Evolutionary conservation across 2,888 invertebrate species (phyloP).

Genomic region (Aporophyla nigra): DNA sequence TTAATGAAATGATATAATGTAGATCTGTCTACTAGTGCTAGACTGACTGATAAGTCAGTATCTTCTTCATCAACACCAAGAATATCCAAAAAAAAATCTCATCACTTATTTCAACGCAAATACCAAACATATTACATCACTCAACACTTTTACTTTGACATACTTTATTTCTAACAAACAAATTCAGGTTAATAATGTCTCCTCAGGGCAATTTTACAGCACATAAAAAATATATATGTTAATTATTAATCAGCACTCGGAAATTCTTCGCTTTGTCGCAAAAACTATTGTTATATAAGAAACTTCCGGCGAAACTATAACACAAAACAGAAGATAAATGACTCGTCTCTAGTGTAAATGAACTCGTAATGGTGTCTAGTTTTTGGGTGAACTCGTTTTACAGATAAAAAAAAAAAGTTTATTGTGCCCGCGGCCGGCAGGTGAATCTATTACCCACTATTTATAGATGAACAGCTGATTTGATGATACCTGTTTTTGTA

Average conservation of each 20-base stretch:
- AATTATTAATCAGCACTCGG: conserved; percentile 28
- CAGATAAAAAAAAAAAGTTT: conserved; percentile 39
- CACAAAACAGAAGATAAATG: conserved; percentile 45
- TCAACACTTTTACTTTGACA: neutral
- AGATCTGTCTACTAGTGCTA: neutral
- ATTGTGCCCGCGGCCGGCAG: neutral
- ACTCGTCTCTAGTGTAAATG: conserved; percentile 51
- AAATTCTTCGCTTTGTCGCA: conserved; percentile 27
- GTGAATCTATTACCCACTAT: conserved; percentile 27
- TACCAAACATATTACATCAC: conserved; percentile 8
- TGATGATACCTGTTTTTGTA: conserved; percentile 33
- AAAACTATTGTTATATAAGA: conserved; percentile 52
- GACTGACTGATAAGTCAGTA: neutral
- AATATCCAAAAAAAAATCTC: too few relatives aligned
- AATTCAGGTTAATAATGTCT: conserved; percentile 38
- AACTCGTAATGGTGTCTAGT: conserved; percentile 63
- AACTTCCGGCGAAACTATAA: conserved; percentile 37
- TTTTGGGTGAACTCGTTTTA: conserved; percentile 53
- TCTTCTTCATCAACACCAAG: too few relatives aligned
- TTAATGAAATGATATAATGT: neutral
- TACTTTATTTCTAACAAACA: conserved; percentile 28
- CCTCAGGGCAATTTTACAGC: conserved; percentile 15
- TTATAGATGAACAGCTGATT: conserved; percentile 47
- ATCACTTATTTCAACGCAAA: neutral
- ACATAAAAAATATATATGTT: conserved; percentile 25